Conservation (phyloP, 92 coral and sea anemone species). For the Zoanthus solanderi region DNA sequence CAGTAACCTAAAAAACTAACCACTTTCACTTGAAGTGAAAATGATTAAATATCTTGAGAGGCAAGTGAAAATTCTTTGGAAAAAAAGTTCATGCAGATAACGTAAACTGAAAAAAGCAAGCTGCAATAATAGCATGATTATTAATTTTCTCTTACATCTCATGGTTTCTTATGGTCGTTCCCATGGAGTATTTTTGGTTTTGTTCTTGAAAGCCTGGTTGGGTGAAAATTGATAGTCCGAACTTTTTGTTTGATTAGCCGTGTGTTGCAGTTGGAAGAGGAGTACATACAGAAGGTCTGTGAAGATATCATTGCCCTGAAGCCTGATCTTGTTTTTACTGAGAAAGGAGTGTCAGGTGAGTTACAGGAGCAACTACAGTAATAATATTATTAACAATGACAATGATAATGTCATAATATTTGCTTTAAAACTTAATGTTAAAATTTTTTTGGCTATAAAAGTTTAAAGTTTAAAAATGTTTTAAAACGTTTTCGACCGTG, state of each 20-base stretch:
- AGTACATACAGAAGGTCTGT: conserved; percentile 85
- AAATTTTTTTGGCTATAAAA: no score
- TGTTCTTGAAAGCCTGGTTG: not conserved
- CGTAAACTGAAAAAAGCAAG: no score
- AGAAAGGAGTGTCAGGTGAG: conserved; percentile 97
- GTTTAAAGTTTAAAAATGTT: no score
- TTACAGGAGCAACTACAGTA: not conserved
- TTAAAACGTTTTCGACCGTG: no score
- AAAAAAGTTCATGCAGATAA: no score
- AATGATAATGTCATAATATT: no score
- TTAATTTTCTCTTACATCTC: no score
- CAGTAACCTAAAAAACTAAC: not conserved
- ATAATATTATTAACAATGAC: not conserved
- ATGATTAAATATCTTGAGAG: no score
- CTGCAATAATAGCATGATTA: no score
- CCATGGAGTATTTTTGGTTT: not conserved
- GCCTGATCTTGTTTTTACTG: conserved; percentile 97
- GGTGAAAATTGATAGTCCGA: not conserved
- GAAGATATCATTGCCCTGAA: conserved; percentile 96
- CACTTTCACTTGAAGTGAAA: not conserved
- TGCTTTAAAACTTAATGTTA: no score
- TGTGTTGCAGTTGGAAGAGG: conserved; percentile 94
- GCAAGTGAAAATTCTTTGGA: no score
- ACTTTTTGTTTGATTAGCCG: conserved; percentile 65
- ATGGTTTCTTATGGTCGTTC: not conserved